Evolutionary conservation across 2,113 vertebrate genomes (phyloP).

Genomic region (Ailurus styani): DNA sequence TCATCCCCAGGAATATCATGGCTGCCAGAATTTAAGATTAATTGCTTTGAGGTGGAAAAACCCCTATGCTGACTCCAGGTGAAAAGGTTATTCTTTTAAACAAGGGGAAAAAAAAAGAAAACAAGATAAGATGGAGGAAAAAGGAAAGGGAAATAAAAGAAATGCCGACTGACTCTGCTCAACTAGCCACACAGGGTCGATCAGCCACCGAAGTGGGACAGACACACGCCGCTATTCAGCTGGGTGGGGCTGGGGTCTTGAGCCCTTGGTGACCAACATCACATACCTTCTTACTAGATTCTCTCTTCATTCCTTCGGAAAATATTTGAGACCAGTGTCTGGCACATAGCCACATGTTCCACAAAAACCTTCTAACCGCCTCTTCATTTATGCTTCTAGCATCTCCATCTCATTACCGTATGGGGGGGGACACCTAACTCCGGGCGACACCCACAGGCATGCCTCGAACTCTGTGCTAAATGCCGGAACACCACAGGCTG

Average conservation of each 20-base stretch:
- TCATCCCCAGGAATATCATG: background rate
- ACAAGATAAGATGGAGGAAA: background rate
- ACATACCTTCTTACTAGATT: background rate
- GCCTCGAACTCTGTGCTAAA: background rate
- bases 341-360: background rate
- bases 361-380: background rate
- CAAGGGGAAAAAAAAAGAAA: background rate
- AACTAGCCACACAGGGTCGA: background rate
- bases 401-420: background rate
- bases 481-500: background rate
- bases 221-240: background rate
- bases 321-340: background rate
- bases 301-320: background rate
- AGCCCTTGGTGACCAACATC: background rate
- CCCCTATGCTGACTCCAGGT: background rate
- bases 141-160: background rate
- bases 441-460: rapidly evolving
- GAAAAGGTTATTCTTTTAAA: background rate
- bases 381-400: background rate
- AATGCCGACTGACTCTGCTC: background rate
- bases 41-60: background rate
- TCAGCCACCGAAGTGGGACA: background rate
- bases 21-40: background rate
- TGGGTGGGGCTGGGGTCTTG: background rate
- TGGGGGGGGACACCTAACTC: rapidly evolving